These are phyloP conservation scores for Pelusios castaneus DNA, from an alignment of 2,113 vertebrate genomes.

Conservation along the genomic window DNA sequence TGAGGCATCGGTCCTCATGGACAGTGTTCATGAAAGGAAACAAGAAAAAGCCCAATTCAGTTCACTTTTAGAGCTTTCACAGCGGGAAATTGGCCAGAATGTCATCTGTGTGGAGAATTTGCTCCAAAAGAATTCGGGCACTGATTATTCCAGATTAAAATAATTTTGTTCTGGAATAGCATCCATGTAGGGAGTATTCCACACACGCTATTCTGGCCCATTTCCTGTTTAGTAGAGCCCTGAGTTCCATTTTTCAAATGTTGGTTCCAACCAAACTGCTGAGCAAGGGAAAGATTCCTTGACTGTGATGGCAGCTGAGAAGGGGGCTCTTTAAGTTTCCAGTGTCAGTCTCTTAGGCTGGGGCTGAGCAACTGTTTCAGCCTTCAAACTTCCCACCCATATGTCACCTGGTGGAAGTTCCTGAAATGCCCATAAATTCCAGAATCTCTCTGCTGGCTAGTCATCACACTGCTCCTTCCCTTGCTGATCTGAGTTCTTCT, in stretches of 20 bases:
- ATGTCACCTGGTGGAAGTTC: not conserved
- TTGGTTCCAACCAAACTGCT: conserved; percentile 13
- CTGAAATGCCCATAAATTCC: conserved; percentile 19
- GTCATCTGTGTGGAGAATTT: conserved; percentile 49
- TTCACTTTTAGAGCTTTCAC: conserved; percentile 61
- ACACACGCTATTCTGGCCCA: conserved; percentile 33
- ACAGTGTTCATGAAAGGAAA: conserved; percentile 64
- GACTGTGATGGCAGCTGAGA: conserved; percentile 3
- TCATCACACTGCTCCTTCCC: not conserved
- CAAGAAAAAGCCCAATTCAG: conserved; percentile 38
- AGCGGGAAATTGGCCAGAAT: conserved; percentile 49
- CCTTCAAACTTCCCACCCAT: not conserved
- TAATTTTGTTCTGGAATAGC: conserved; percentile 40
- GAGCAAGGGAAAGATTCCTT: not conserved
- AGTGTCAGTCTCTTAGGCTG: not conserved
- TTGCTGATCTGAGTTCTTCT: conserved; percentile 8
- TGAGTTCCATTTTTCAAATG: conserved; percentile 1
- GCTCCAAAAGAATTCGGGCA: conserved; percentile 25
- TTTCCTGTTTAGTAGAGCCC: conserved; percentile 19
- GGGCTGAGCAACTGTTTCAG: not conserved
- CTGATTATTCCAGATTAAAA: conserved; percentile 32
- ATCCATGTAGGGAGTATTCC: conserved; percentile 26
- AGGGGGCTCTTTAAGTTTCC: not conserved
- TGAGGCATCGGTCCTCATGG: conserved; percentile 49
- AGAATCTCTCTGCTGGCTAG: not conserved